Base-by-base conservation (phyloP, 2,888 invertebrate genomes). In the Caenorhabditis angaria region DNA sequence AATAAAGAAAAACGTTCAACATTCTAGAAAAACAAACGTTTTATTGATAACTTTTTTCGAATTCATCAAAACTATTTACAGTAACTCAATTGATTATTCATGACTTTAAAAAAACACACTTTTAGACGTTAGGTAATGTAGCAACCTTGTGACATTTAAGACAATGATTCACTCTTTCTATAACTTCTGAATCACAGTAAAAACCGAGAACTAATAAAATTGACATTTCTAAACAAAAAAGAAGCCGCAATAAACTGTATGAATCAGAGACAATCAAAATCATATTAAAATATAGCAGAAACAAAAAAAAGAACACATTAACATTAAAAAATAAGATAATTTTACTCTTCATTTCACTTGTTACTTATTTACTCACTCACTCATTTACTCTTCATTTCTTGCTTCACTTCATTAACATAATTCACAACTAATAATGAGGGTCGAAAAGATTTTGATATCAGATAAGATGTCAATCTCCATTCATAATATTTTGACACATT, bases 321-420 rank as follows among this genome's bases (percentile, higher is more conserved):
- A n/a, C n/a, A n/a, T n/a, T n/a, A n/a, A 41, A 18, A 14, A 41
- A 41, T 41, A 41, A 18, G 5, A 41, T 41, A 18, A 41, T 12
- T 41, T 18, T n/a, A n/a, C n/a, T n/a, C n/a, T n/a, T n/a, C 41
- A 32, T 5, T 12, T 12, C 10, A 41, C 41, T 41, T 41, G 41
- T 41, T 41, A 41, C 41, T 41, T 18, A 41, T 41, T 41, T 41
- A 41, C 18, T 41, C 41, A n/a, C n/a, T n/a, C n/a, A n/a, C n/a
- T n/a, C n/a, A n/a, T n/a, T n/a, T n/a, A n/a, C n/a, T n/a, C n/a
- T n/a, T n/a, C n/a, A n/a, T n/a, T n/a, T n/a, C n/a, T n/a, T n/a
- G 41, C 41, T 41, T 41, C 41, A 41, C 41, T 41, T 41, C 41
- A 41, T 41, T 41, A 41, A 41, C 41, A 41, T 41, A 41, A 41